Conservation (phyloP, 1,140 invertebrate species). For the Argopecten irradians region DNA sequence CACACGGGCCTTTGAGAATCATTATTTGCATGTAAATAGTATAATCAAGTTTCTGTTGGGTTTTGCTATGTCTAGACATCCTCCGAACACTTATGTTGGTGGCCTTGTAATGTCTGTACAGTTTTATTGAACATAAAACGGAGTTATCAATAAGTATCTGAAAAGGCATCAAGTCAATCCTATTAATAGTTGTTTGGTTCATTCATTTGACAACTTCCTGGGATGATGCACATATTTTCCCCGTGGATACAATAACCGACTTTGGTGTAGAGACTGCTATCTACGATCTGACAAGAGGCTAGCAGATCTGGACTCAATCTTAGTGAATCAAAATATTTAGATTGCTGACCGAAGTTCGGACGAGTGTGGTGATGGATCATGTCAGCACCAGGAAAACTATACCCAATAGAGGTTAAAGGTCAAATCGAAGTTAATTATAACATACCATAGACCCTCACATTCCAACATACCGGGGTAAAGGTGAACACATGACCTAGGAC, state of each 20-base stretch:
- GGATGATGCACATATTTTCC: too few relatives aligned
- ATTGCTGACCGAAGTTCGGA: not conserved
- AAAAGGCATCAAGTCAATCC: not conserved
- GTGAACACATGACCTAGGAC: not conserved
- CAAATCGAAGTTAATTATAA: not conserved
- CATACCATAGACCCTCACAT: not conserved
- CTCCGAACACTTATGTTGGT: not conserved
- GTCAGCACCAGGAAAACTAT: not conserved
- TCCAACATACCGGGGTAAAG: not conserved
- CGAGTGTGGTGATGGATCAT: not conserved
- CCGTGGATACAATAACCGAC: too few relatives aligned
- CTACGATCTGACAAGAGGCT: not conserved
- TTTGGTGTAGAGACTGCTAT: too few relatives aligned
- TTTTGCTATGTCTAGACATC: not conserved
- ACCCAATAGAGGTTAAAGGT: not conserved
- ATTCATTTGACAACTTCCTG: not conserved
- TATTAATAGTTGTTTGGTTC: not conserved
- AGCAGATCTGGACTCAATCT: not conserved
- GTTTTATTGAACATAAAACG: not conserved
- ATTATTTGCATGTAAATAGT: too few relatives aligned
- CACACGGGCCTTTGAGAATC: too few relatives aligned
- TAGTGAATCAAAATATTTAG: slow-evolving; percentile 3
- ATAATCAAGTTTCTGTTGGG: not conserved
- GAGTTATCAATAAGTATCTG: not conserved
- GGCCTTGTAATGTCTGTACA: not conserved